A percentile compares a stretch with the other conserved stretches of the same genome.
These are phyloP conservation scores for Dendrocopos noguchii DNA, from an alignment of 2,113 vertebrate species.

Conservation along the genomic window DNA sequence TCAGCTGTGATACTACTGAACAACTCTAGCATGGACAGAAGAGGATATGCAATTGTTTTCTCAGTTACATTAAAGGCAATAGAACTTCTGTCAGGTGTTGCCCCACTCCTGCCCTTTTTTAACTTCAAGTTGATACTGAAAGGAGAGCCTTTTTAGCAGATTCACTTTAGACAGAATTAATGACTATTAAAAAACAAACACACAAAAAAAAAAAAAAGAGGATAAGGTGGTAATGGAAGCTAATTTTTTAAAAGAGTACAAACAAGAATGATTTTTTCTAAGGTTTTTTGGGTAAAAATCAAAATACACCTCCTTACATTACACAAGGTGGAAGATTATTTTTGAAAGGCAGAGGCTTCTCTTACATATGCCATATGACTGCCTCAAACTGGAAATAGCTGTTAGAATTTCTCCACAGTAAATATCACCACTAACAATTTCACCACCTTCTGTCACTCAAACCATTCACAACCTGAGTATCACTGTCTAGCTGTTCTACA, in stretches of 20 bases:
- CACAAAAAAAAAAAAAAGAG: background rate
- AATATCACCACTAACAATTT: background rate
- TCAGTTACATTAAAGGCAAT: background rate
- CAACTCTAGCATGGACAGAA: background rate
- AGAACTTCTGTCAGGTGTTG: background rate
- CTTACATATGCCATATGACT: background rate
- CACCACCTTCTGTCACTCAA: background rate
- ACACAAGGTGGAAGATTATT: background rate
- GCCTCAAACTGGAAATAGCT: background rate
- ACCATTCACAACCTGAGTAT: background rate
- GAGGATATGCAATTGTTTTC: background rate
- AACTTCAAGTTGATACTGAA: background rate
- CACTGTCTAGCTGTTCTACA: background rate
- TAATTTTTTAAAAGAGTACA: background rate
- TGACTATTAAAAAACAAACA: background rate
- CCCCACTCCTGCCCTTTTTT: fast-evolving
- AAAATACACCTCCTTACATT: background rate
- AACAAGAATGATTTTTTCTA: background rate
- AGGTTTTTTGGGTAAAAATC: background rate
- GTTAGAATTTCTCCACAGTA: background rate
- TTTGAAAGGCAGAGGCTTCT: background rate
- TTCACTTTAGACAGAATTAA: background rate
- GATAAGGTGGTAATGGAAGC: background rate
- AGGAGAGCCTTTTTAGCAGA: background rate
- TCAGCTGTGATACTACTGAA: slow-evolving; percentile 7